These are phyloP conservation scores for Sebastes kiyomatsui DNA, from an alignment of 2,797 vertebrate species.

Conservation along the genomic window DNA sequence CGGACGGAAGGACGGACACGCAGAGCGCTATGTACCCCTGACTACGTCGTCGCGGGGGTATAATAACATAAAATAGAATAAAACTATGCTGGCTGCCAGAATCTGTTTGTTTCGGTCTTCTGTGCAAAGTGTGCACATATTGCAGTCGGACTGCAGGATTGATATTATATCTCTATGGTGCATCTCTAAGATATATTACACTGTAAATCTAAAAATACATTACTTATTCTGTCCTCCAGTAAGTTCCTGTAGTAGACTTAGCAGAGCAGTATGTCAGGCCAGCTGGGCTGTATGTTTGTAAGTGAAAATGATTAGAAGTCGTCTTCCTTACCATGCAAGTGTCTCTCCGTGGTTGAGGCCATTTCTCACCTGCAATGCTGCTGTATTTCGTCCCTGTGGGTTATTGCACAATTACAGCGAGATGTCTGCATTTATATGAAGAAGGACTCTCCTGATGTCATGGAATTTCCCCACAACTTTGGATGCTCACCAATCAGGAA, in stretches of 20 bases:
- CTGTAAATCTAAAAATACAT: background rate
- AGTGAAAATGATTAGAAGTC: background rate
- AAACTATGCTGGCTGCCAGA: too few relatives aligned
- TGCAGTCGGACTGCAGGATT: too few relatives aligned
- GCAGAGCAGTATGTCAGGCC: background rate
- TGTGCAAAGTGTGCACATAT: too few relatives aligned
- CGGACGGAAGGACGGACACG: too few relatives aligned
- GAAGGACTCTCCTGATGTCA: background rate
- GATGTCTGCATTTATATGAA: background rate
- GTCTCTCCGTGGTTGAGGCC: background rate
- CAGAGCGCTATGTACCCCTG: too few relatives aligned
- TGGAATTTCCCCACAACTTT: background rate
- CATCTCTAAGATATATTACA: too few relatives aligned
- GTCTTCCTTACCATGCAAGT: background rate
- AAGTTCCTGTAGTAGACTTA: background rate
- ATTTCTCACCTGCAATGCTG: background rate
- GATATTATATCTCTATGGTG: too few relatives aligned
- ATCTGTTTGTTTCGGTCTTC: too few relatives aligned
- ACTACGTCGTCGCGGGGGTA: too few relatives aligned
- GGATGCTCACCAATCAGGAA: background rate
- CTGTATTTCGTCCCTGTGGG: background rate
- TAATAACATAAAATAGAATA: too few relatives aligned
- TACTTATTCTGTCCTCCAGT: background rate
- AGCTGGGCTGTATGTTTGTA: background rate
- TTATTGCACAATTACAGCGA: background rate